Conservation (phyloP, 2,888 invertebrate genomes). For the Latrodectus hesperus region DNA sequence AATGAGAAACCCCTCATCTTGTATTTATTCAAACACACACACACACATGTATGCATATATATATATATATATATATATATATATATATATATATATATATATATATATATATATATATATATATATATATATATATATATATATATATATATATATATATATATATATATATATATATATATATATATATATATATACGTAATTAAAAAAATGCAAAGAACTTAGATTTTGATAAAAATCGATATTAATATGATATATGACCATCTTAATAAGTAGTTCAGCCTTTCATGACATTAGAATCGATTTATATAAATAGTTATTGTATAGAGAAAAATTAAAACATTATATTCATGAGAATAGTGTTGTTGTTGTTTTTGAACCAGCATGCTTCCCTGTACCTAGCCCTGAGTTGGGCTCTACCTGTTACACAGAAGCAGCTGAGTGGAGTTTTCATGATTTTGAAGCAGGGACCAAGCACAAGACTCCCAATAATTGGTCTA, state of each 20-base stretch:
- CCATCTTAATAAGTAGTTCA: not conserved
- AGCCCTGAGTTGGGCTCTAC: too few species aligned
- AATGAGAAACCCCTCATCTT: too few species aligned
- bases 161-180: not conserved
- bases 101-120: not conserved
- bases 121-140: not conserved
- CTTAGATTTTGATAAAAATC: not conserved
- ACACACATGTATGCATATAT: not conserved
- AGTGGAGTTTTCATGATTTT: too few species aligned
- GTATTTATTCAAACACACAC: too few species aligned
- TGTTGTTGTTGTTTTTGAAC: too few species aligned
- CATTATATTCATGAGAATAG: too few species aligned
- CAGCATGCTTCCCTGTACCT: too few species aligned
- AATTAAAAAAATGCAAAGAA: not conserved
- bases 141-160: not conserved
- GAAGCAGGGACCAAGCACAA: too few species aligned
- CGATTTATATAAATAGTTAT: not conserved
- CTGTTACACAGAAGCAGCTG: too few species aligned
- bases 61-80: not conserved
- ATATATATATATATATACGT: not conserved
- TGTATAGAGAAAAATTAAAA: too few species aligned
- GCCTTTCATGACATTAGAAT: not conserved
- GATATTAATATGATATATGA: not conserved
- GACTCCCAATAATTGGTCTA: too few species aligned
- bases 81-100: not conserved